Evolutionary conservation across 2,797 vertebrate genomes (phyloP), one percentile per base, ranked within the genome.

Genomic region (Myotis planiceps): DNA sequence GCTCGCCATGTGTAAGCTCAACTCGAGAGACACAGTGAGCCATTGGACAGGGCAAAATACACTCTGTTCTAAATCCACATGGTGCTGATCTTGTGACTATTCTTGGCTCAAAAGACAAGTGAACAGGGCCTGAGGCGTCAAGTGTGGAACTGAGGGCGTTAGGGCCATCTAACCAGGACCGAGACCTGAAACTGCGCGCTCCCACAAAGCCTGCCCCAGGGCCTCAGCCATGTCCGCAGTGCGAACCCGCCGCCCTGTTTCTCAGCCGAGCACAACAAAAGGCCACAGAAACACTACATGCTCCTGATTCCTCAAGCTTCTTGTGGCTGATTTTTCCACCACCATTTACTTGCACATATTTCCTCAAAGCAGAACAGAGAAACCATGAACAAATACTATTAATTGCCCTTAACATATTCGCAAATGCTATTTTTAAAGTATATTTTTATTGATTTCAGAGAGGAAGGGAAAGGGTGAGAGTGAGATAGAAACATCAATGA

Each of bases 11-110:
- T 32, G 45, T 60, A 92, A 75, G 86, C 68, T 74, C 89, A 91
- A 65, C 86, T 92, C 68, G 5, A 51, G 76, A 86, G 88, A 94
- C 88, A 92, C 69, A 45, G 51, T 53, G 74, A 92, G 60, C 81
- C 95, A 81, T 42, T 45, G 49, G 65, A 95, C 15, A 65, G 90
- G 71, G 27, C 71, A 86, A 69, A 96, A 92, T 29, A 95, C 80
- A 76, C 63, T 68, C 69, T 80, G 76, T 93, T 87, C 92, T 94
- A 53, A 83, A 68, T 37, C 65, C 49, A 82, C 66, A 39, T 12
- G 47, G 84, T 92, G 83, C 92, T 95, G 90, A 78, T 91, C 66
- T 60, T 84, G n/a, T 0, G 15, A 76, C 71, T 90, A 80, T 92
- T 94, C 87, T 74, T 84, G 87, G 72, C 55, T 90, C 84, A 53